Conservation (phyloP, 1,140 invertebrate genomes). For the Oedothorax gibbosus region DNA sequence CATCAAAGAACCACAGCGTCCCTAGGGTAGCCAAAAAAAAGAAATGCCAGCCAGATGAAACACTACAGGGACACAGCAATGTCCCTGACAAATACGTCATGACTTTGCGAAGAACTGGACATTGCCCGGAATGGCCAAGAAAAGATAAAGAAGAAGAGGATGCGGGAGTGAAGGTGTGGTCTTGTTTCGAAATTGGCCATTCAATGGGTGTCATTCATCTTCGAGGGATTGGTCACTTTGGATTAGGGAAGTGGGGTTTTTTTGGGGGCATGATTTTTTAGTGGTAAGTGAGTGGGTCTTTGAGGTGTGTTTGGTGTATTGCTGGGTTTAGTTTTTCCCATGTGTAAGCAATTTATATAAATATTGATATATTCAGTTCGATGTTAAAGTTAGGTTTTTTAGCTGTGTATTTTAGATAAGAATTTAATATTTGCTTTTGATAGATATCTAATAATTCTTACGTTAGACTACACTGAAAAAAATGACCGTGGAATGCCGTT, state of each 20-base stretch:
- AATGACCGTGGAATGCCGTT: too few relatives aligned
- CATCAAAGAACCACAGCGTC: background rate
- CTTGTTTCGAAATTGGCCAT: conserved; percentile 25
- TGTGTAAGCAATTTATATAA: too few relatives aligned
- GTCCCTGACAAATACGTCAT: conserved; percentile 33
- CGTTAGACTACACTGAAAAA: too few relatives aligned
- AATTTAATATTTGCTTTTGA: too few relatives aligned
- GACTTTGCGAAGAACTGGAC: background rate
- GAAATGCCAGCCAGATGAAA: conserved; percentile 17
- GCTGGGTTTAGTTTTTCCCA: too few relatives aligned
- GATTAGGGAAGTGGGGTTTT: conserved; percentile 1
- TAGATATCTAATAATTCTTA: too few relatives aligned
- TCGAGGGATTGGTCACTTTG: background rate
- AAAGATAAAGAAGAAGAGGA: background rate
- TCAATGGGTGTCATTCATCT: conserved; percentile 31
- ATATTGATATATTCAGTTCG: too few relatives aligned
- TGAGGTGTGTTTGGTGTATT: too few relatives aligned
- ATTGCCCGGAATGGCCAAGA: background rate
- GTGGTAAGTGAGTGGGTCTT: too few relatives aligned
- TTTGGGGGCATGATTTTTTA: too few relatives aligned
- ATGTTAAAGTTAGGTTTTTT: too few relatives aligned
- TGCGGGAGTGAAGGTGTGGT: conserved; percentile 26
- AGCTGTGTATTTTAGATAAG: too few relatives aligned
- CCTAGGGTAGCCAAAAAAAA: background rate
- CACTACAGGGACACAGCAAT: background rate